Evolutionary conservation across 2,113 vertebrate species (phyloP).

Genomic region (Colius striatus): DNA sequence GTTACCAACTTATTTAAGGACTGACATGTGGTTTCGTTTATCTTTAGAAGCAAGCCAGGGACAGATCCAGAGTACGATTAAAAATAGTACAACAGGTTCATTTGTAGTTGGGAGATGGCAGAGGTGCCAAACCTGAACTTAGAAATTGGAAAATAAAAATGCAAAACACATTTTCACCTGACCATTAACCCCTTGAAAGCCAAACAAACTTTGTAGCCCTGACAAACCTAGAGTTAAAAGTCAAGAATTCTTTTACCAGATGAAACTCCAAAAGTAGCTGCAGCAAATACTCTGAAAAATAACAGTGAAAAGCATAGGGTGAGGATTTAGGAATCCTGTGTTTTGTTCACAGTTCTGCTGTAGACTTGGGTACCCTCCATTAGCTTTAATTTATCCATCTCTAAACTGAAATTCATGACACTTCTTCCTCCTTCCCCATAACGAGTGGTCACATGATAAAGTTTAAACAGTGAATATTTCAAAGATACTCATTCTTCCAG

Average conservation of each 20-base stretch:
- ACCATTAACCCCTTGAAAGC: background rate
- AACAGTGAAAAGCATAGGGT: background rate
- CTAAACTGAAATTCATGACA: background rate
- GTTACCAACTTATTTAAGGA: constrained; percentile 24
- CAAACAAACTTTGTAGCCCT: background rate
- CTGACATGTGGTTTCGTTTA: background rate
- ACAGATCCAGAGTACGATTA: background rate
- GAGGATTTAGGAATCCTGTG: background rate
- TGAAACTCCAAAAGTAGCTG: background rate
- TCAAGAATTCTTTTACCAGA: background rate
- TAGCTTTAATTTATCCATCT: background rate
- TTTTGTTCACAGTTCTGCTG: background rate
- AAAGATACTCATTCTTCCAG: background rate
- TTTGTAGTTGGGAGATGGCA: background rate
- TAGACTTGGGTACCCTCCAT: background rate
- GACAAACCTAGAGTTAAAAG: background rate
- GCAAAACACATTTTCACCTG: background rate
- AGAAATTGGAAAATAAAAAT: constrained; percentile 35
- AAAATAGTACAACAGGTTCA: constrained; percentile 45
- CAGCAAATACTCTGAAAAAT: background rate
- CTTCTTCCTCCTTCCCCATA: background rate
- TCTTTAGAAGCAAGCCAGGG: constrained; percentile 51
- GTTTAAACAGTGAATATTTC: background rate
- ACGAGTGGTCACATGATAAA: rapidly evolving
- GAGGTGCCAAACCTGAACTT: background rate